Conservation (phyloP, 2,797 vertebrate species). For the Halcyon badia region DNA sequence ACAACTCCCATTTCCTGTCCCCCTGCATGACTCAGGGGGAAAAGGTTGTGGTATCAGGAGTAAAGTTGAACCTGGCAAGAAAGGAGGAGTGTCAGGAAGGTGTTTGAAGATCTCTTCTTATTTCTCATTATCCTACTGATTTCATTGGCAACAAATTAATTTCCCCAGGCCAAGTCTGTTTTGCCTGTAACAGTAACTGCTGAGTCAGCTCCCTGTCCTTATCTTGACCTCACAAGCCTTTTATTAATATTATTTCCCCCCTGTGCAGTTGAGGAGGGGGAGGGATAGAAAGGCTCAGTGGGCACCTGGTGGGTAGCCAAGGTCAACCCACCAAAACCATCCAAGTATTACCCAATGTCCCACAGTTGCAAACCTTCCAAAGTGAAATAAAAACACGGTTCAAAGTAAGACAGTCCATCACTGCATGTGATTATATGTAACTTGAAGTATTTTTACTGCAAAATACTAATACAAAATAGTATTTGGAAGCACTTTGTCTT, state of each 20-base stretch:
- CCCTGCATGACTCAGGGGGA: accelerated
- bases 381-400: not conserved
- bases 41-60: not conserved
- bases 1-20: not conserved
- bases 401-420: not conserved
- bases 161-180: not conserved
- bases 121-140: not conserved
- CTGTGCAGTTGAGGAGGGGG: too few relatives aligned
- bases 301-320: not conserved
- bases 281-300: not conserved
- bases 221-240: not conserved
- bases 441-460: not conserved
- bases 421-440: not conserved
- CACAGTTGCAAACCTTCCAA: not conserved
- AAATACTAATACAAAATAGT: not conserved
- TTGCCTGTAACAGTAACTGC: not conserved
- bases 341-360: not conserved
- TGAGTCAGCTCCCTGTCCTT: not conserved
- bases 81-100: not conserved
- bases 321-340: not conserved
- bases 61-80: not conserved
- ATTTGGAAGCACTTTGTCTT: not conserved
- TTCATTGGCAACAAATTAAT: not conserved
- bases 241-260: accelerated
- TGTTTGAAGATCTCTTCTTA: not conserved